Percentiles rank a stretch among this genome's conserved stretches.
Conservation (phyloP, 2,797 vertebrate genomes). For the Streptopelia turtur region DNA sequence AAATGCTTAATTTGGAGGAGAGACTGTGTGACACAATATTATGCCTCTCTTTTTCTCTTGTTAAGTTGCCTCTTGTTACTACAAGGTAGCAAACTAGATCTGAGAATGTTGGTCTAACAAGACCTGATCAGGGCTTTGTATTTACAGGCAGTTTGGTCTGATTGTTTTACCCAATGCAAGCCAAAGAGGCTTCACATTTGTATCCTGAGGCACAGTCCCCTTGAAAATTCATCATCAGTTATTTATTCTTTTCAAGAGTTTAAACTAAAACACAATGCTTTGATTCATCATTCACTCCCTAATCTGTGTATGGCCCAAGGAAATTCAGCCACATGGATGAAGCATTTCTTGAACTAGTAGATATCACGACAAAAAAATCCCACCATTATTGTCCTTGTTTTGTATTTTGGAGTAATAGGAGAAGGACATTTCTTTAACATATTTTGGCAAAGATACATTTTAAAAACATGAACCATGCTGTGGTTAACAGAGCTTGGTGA, state of each 20-base stretch:
- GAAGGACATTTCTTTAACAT: background rate
- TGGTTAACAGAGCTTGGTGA: background rate
- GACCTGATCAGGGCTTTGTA: background rate
- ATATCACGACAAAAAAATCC: too few relatives aligned
- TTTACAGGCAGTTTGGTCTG: background rate
- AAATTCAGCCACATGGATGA: background rate
- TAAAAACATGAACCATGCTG: background rate
- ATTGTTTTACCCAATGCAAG: background rate
- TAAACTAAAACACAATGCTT: background rate
- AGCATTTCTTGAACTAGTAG: background rate
- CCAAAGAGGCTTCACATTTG: background rate
- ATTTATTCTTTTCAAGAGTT: background rate
- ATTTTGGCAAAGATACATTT: background rate
- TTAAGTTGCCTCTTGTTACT: background rate
- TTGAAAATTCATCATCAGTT: background rate
- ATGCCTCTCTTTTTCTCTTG: background rate
- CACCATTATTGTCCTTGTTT: background rate
- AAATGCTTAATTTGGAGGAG: background rate
- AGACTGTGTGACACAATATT: background rate
- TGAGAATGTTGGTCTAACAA: background rate
- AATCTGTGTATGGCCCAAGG: background rate
- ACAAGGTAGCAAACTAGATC: background rate
- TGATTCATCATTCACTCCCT: background rate
- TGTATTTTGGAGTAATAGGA: background rate
- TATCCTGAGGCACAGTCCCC: background rate